Evolutionary conservation across 2,797 vertebrate species (phyloP), one percentile per base, ranked within the genome.

Genomic region (Amblyraja radiata): DNA sequence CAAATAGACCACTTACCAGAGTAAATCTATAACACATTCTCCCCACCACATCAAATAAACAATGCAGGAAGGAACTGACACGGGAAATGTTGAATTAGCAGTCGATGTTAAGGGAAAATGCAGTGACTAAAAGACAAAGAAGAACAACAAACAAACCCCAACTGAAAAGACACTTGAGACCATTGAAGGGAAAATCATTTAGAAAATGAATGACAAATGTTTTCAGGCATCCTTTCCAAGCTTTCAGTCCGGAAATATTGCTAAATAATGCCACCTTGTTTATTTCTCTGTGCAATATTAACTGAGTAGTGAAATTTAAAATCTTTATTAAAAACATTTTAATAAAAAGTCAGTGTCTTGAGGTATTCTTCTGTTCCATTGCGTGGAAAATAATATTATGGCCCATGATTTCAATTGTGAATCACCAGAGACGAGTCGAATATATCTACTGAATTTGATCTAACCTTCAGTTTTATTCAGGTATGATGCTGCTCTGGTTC

Each of bases 201-300:
- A 92, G 90, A 92, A 92, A 92, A 92, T 92, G 21, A 92, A 92
- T 92, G 39, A 92, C 90, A 92, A 92, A 92, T 76, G 90, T 76
- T 92, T 74, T n/a, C 68, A 92, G 25, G 18, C 25, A 54, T 54
- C 23, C 71, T 92, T 92, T 28, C 28, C 39, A 58, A 92, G 11
- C 90, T 76, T 54, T 54, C 71, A 73, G 36, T 21, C 90, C 73
- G 46, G 6, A 54, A 58, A 28, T 25, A 54, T 28, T 74, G 3
- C 71, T 46, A 13, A 46, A 92, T 25, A 74, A 11, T 91, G 36
- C 11, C 9, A 8, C 68, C 11, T 90, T 61, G n/a, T 88, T 88
- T 68, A 32, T 88, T 88, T 91, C 71, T 74, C 39, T 74, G 21
- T 91, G 23, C 23, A 91, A 74, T 91, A 91, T 73, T 91, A 39